Evolutionary conservation across 2,888 invertebrate species (phyloP), one percentile per base, ranked within the genome.

Genomic region (Aphidius colemani): DNA sequence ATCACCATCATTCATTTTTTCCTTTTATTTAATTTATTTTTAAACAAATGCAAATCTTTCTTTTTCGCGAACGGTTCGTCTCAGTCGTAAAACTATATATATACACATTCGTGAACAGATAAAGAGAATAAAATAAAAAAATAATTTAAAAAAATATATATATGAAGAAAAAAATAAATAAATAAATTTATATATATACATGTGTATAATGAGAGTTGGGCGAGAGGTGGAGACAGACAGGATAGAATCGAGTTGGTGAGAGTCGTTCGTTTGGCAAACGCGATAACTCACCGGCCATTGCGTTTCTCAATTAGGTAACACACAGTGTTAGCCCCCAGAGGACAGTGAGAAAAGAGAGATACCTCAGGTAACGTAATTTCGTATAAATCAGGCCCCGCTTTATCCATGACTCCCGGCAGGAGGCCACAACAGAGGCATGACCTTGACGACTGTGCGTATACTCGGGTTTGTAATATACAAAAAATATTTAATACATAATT

Each of bases 271-370:
- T 61, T 50, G 63, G 65, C 70, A 71, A 72, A 64, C 70, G 70
- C 76, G 77, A 80, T 80, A 80, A 80, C 75, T 80, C 78, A 80
- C 71, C 75, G 70, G 66, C 74, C 73, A 74, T 76, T 77, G 78
- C 76, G 75, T 77, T 78, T 76, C 78, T 79, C 78, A 79, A 80
- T 80, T 80, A 79, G 78, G 78, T 77, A 78, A 78, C 76, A 72
- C 72, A 67, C 70, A 62, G 55, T 61, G 62, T 53, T 49, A 18
- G 40, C 10, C 43, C 11, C 43, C n/a, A 13, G 59, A 49, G 49
- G 9, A 46, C 49, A 58, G 57, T 13, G 48, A 45, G 40, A 62
- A 48, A 55, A 55, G 61, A 68, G 64, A 68, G 61, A 59, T 64
- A 59, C 62, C 62, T 55, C 59, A 64, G 69, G 67, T 73, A 75